Conservation (phyloP, 1,140 invertebrate species). For the Panagrolaimus sp. region DNA sequence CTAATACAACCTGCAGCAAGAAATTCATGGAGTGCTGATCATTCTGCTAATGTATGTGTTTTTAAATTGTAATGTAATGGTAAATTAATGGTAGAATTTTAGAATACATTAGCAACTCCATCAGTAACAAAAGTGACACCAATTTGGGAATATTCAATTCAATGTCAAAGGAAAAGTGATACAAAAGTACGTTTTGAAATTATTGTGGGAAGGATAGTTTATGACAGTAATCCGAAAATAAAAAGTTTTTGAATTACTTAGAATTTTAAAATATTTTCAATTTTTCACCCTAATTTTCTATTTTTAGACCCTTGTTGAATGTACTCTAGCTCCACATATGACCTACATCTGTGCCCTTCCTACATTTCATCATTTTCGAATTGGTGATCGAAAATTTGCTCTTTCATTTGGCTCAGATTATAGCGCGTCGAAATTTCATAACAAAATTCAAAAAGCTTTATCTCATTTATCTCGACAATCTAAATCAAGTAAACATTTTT, state of each 20-base stretch:
- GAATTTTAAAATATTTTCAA: background rate
- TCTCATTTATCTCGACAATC: conserved; percentile 23
- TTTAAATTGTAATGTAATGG: conserved; percentile 6
- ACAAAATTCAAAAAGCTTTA: conserved; percentile 23
- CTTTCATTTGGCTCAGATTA: conserved; percentile 21
- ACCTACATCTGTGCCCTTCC: conserved; percentile 20
- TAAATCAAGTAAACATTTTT: conserved; percentile 21
- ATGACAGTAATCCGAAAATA: no score
- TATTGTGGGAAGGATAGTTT: background rate
- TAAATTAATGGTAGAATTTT: conserved; percentile 9
- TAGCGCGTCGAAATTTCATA: conserved; percentile 24
- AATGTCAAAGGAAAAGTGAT: conserved; percentile 19
- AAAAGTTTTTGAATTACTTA: no score
- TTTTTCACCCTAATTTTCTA: background rate
- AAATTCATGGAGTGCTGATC: conserved; percentile 23
- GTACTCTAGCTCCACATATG: conserved; percentile 24
- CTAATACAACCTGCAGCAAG: conserved; percentile 15
- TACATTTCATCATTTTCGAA: conserved; percentile 27
- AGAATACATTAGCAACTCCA: conserved; percentile 11
- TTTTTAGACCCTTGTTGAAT: conserved; percentile 20
- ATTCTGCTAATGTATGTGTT: conserved; percentile 3
- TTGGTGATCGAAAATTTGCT: conserved; percentile 24
- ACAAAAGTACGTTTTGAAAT: conserved; percentile 14
- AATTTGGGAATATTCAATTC: conserved; percentile 23
- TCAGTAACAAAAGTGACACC: conserved; percentile 17